A percentile compares a stretch with the other conserved stretches of the same genome.
phyloP scores from a whole-genome alignment of 2,888 invertebrate genomes.

The Pyrrhia umbra region DNA sequence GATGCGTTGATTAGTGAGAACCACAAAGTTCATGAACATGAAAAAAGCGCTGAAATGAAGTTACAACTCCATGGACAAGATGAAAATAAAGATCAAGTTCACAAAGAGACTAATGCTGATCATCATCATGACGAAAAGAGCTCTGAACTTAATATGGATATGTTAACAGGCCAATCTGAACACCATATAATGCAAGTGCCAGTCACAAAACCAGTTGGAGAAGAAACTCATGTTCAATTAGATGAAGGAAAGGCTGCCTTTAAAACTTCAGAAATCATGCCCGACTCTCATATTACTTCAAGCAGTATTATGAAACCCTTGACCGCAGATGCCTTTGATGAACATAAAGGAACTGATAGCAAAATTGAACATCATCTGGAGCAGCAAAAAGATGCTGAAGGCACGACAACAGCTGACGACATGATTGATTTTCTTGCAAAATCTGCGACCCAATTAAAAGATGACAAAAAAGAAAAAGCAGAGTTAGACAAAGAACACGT shows the following conservation, averaged over 20 bases:
- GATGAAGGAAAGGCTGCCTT: conserved; percentile 32
- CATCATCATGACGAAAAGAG: conserved; percentile 23
- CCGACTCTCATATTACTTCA: neutral
- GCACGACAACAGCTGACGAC: conserved; percentile 1
- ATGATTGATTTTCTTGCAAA: conserved; percentile 35
- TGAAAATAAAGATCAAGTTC: conserved; percentile 16
- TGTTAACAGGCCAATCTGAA: conserved; percentile 23
- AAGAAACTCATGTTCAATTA: conserved; percentile 38
- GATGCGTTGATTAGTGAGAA: conserved; percentile 50
- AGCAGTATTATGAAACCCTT: conserved; percentile 14
- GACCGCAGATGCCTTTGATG: conserved; percentile 7
- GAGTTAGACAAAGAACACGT: conserved; percentile 1
- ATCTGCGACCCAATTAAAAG: conserved; percentile 15
- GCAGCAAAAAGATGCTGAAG: conserved; percentile 19
- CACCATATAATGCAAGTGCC: conserved; percentile 27
- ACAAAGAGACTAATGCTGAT: conserved; percentile 5
- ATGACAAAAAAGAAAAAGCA: conserved; percentile 13
- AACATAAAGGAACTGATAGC: conserved; percentile 8
- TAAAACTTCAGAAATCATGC: conserved; percentile 35
- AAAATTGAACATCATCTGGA: conserved; percentile 19
- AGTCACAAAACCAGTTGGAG: conserved; percentile 40
- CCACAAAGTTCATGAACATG: conserved; percentile 34
- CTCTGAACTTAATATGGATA: conserved; percentile 18
- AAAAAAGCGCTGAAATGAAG: conserved; percentile 27
- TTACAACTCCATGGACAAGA: conserved; percentile 3